Percentiles rank a stretch among this genome's conserved stretches.
phyloP scores from a whole-genome alignment of 2,888 invertebrate species.

The Amphipyra berbera region DNA sequence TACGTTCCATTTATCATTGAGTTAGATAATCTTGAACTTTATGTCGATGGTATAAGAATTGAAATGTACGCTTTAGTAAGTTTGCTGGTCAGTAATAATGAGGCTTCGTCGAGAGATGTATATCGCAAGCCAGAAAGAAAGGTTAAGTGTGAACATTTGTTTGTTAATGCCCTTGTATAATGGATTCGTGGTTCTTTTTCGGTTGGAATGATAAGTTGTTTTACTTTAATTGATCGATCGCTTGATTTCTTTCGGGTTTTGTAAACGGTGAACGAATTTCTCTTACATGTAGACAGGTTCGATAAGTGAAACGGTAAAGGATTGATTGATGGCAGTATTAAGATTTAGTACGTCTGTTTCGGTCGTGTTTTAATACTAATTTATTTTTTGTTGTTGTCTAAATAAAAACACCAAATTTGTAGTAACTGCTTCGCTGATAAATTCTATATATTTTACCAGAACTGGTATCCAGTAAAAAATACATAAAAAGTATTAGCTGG shows the following conservation, averaged over 20 bases:
- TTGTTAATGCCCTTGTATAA: conserved; percentile 88
- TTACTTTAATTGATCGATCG: conserved; percentile 79
- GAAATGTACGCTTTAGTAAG: conserved; percentile 33
- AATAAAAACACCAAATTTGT: neutral
- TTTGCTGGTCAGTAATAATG: conserved; percentile 78
- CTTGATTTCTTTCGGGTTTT: conserved; percentile 60
- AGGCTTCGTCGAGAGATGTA: conserved; percentile 85
- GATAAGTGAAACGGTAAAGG: conserved; percentile 51
- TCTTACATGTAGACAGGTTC: conserved; percentile 54
- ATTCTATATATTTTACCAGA: neutral
- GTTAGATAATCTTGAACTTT: conserved; percentile 59
- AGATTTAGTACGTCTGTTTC: conserved; percentile 23
- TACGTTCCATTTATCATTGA: conserved; percentile 27
- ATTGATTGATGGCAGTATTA: conserved; percentile 53
- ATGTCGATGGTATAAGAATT: conserved; percentile 32
- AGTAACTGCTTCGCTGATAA: neutral
- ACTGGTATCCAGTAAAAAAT: too few relatives aligned
- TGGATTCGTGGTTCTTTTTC: conserved; percentile 82
- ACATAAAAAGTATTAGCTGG: too few relatives aligned
- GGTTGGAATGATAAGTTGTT: conserved; percentile 83
- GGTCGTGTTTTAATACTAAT: neutral
- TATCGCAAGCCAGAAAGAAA: conserved; percentile 84
- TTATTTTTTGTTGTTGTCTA: conserved; percentile 6
- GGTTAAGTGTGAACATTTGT: conserved; percentile 90
- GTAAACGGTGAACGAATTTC: conserved; percentile 63